phyloP scores from a whole-genome alignment of 2,888 invertebrate species.

The Mesoligia furuncula region DNA sequence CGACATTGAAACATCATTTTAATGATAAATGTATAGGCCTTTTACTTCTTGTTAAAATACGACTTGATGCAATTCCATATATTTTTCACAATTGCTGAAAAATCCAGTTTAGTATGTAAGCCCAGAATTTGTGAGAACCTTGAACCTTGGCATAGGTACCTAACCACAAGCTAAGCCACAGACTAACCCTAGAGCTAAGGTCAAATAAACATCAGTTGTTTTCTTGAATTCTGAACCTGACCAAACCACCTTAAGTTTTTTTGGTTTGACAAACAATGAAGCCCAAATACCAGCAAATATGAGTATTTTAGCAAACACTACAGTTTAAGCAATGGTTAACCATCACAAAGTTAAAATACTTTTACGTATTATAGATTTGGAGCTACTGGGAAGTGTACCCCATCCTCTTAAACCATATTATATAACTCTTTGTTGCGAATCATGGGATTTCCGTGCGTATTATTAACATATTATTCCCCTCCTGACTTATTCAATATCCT shows the following conservation, averaged over 20 bases:
- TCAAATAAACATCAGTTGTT: background rate
- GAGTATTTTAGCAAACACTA: background rate
- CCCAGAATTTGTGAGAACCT: too few relatives aligned
- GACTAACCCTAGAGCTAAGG: background rate
- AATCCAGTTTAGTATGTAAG: background rate
- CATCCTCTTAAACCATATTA: background rate
- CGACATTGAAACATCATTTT: conserved; percentile 73
- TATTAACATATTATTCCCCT: background rate
- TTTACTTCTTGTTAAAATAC: background rate
- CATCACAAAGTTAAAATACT: background rate
- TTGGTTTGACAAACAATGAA: background rate
- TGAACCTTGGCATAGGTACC: too few relatives aligned
- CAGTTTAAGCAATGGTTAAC: too few relatives aligned
- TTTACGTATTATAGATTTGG: background rate
- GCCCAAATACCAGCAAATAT: background rate
- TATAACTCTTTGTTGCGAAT: background rate
- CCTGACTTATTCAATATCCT: conserved; percentile 7
- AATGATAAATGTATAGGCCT: conserved; percentile 61
- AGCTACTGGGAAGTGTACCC: background rate
- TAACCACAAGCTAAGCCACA: background rate
- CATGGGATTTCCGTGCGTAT: background rate
- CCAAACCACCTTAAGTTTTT: background rate
- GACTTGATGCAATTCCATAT: background rate
- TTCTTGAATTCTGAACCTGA: background rate
- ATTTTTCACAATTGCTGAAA: background rate